Conservation (phyloP, 2,888 invertebrate genomes). For the Hipparchia sbordonii region DNA sequence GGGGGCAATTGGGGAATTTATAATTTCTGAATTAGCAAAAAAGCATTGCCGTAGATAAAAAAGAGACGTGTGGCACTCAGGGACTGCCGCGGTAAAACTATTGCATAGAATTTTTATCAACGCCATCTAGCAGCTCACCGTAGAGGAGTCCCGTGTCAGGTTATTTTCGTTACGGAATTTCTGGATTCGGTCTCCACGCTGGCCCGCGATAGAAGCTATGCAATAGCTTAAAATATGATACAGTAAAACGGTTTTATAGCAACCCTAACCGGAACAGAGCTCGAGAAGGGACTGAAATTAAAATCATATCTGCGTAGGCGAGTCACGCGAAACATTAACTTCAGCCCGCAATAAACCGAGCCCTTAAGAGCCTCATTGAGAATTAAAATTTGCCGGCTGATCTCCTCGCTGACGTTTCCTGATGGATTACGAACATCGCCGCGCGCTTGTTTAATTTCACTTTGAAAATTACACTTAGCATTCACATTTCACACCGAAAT, state of each 20-base stretch:
- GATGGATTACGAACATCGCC: slow-evolving; percentile 67
- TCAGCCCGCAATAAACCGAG: slow-evolving; percentile 74
- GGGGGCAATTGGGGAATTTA: too few relatives aligned
- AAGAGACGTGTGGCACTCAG: too few relatives aligned
- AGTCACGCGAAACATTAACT: slow-evolving; percentile 82
- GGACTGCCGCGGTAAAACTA: too few relatives aligned
- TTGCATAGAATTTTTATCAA: too few relatives aligned
- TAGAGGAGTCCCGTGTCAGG: too few relatives aligned
- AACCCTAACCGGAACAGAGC: slow-evolving; percentile 19
- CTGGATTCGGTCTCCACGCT: too few relatives aligned
- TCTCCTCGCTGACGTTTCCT: slow-evolving; percentile 73
- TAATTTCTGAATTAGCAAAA: too few relatives aligned
- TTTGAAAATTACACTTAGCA: slow-evolving; percentile 30
- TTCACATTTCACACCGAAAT: slow-evolving; percentile 14
- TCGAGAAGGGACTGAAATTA: slow-evolving; percentile 71
- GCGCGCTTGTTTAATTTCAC: slow-evolving; percentile 46
- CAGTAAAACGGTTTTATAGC: neutral
- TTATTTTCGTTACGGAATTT: too few relatives aligned
- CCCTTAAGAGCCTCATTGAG: slow-evolving; percentile 75
- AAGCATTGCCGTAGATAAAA: neutral
- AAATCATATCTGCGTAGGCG: slow-evolving; percentile 79
- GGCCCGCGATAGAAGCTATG: too few relatives aligned
- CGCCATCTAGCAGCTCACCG: too few relatives aligned
- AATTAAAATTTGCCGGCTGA: slow-evolving; percentile 82
- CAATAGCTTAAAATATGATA: too few relatives aligned